Percentiles rank a stretch among this genome's conserved stretches.
Evolutionary conservation across 2,113 vertebrate genomes (phyloP).

Genomic region (Vulpes lagopus): DNA sequence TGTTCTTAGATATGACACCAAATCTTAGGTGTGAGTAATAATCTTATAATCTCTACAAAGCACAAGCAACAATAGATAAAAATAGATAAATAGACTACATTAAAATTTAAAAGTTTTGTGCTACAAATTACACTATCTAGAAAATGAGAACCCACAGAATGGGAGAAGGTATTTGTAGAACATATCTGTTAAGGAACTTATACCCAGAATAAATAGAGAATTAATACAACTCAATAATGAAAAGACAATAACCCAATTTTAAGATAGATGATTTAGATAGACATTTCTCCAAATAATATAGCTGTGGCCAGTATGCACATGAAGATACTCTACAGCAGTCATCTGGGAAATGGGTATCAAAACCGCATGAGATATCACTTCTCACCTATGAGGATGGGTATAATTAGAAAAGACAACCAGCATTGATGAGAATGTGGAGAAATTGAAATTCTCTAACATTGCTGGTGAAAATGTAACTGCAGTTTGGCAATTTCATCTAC

Average conservation of each 20-base stretch:
- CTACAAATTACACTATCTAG: neutral
- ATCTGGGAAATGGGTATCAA: neutral
- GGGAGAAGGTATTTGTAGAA: conserved; percentile 18
- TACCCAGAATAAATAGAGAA: neutral
- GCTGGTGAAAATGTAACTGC: neutral
- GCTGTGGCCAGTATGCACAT: neutral
- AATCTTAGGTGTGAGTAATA: too few species aligned
- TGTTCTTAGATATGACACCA: neutral
- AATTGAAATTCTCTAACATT: neutral
- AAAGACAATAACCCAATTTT: neutral
- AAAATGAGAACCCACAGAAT: neutral
- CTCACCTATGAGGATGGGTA: neutral
- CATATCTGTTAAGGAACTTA: neutral
- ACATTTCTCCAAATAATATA: neutral
- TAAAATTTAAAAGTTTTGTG: neutral
- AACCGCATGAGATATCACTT: neutral
- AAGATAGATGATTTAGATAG: neutral
- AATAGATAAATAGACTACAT: neutral
- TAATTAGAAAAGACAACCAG: neutral
- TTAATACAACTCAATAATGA: neutral
- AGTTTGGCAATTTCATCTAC: neutral
- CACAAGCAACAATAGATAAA: neutral
- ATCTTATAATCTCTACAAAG: neutral
- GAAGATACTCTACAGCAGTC: neutral
- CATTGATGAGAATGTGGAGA: neutral